These are phyloP conservation scores for Pilophorus perplexus DNA, from an alignment of 2,888 invertebrate genomes.

Conservation along the genomic window DNA sequence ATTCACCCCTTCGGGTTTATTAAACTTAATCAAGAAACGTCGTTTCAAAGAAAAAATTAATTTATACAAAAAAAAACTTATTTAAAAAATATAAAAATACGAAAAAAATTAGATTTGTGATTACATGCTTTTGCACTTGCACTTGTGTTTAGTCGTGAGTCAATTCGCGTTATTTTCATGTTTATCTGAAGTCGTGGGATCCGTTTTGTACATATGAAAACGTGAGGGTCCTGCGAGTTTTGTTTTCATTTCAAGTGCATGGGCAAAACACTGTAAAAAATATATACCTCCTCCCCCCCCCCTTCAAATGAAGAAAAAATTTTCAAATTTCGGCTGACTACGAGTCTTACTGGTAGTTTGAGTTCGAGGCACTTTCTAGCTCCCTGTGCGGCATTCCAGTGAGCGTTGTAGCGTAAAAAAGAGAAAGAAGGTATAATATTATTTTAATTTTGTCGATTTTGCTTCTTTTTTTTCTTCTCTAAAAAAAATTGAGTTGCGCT, in stretches of 20 bases:
- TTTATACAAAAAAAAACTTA: no score
- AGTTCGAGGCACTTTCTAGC: slow-evolving; percentile 15
- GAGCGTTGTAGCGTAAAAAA: neutral
- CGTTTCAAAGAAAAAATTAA: slow-evolving; percentile 5
- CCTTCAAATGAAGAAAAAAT: slow-evolving; percentile 11
- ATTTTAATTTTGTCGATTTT: neutral
- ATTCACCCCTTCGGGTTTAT: neutral
- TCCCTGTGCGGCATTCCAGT: neutral
- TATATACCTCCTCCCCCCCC: no score
- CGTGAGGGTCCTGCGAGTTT: neutral
- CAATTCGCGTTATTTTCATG: neutral
- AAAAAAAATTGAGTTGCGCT: neutral
- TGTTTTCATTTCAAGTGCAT: slow-evolving; percentile 42
- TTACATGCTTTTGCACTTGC: slow-evolving; percentile 44
- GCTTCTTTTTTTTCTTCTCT: neutral
- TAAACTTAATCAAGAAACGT: neutral
- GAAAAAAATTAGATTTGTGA: slow-evolving; percentile 19
- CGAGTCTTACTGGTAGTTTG: slow-evolving; percentile 10
- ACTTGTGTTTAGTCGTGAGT: slow-evolving; percentile 34
- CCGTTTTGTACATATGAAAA: slow-evolving; percentile 4
- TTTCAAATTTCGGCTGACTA: no score
- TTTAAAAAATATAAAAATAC: no score
- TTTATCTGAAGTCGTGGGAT: neutral
- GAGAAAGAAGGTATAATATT: neutral
- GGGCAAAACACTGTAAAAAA: slow-evolving; percentile 41